These are phyloP conservation scores for Chaetorhynchus papuensis DNA, from an alignment of 2,113 vertebrate genomes.

Conservation along the genomic window DNA sequence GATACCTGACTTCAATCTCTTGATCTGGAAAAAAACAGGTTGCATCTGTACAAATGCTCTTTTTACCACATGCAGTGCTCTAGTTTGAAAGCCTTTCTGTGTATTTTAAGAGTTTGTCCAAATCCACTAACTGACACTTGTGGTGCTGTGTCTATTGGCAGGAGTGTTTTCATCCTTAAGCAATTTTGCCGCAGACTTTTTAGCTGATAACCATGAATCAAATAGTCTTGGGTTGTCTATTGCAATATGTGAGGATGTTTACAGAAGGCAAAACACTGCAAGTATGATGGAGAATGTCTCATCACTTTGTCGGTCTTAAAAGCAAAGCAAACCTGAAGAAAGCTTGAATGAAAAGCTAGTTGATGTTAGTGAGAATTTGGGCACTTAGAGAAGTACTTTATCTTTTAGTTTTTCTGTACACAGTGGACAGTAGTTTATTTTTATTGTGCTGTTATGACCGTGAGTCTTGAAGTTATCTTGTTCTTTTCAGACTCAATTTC, in stretches of 20 bases:
- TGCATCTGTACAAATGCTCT: background rate
- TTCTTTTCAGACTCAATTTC: constrained; percentile 93
- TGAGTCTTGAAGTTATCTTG: background rate
- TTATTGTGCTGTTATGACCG: background rate
- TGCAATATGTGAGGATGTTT: background rate
- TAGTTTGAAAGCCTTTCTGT: background rate
- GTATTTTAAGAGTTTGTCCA: background rate
- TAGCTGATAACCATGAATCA: background rate
- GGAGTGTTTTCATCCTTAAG: background rate
- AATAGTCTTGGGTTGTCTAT: background rate
- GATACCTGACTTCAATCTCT: background rate
- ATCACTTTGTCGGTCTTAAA: background rate
- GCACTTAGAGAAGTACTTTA: background rate
- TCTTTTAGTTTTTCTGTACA: background rate
- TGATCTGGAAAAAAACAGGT: background rate
- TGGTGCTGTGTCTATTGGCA: background rate
- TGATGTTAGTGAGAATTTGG: background rate
- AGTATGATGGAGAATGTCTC: background rate
- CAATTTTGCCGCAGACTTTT: background rate
- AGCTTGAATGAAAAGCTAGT: background rate
- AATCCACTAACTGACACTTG: background rate
- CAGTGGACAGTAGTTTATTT: background rate
- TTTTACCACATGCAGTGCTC: background rate
- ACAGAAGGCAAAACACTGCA: background rate
- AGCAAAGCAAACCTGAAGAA: background rate